These are phyloP conservation scores for Oxycera nigricornis DNA, from an alignment of 2,888 invertebrate genomes.

Conservation along the genomic window DNA sequence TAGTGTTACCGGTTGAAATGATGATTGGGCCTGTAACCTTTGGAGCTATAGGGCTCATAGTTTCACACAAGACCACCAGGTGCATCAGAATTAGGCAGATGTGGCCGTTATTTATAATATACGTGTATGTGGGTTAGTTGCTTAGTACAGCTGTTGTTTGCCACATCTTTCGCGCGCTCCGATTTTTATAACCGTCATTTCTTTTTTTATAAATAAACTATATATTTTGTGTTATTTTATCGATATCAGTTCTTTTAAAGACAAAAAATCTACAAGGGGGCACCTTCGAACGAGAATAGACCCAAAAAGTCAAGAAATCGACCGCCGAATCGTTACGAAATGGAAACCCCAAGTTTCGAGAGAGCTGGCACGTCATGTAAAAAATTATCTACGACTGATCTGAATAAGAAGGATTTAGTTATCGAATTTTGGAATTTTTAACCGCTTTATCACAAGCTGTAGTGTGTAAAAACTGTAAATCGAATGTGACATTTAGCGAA, in stretches of 20 bases:
- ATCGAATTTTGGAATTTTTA: constrained; percentile 11
- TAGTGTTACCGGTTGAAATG: too few relatives aligned
- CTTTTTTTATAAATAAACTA: background rate
- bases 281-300: constrained; percentile 1
- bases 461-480: background rate
- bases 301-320: background rate
- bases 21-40: too few relatives aligned
- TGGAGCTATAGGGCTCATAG: too few relatives aligned
- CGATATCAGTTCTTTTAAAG: constrained; percentile 6
- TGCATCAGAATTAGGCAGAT: too few relatives aligned
- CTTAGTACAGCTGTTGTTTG: constrained; percentile 16
- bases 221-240: background rate
- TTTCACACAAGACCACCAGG: too few relatives aligned
- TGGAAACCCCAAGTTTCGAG: constrained; percentile 4
- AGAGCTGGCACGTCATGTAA: background rate
- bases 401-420: background rate
- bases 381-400: background rate
- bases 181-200: background rate
- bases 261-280: constrained; percentile 1
- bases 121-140: background rate
- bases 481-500: background rate
- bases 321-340: constrained; percentile 8
- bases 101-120: constrained; percentile 1
- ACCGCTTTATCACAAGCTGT: background rate
- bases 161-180: background rate